Evolutionary conservation across 2,888 invertebrate species (phyloP), one percentile per base, ranked within the genome.

Genomic region (Drosophila maculinotata): DNA sequence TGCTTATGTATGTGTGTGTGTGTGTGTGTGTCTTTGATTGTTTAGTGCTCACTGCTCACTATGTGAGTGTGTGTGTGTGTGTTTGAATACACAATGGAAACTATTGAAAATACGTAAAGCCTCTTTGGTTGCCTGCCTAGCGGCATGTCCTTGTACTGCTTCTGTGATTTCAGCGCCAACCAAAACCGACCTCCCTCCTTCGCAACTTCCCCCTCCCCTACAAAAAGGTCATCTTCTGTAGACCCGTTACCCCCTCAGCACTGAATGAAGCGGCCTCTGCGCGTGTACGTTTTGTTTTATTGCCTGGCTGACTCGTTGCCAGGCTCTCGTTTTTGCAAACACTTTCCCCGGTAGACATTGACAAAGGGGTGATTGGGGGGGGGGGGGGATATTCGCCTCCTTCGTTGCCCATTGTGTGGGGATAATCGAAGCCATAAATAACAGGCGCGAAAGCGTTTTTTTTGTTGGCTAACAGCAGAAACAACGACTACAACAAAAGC

Each of bases 371-470:
- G 23, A 14, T 20, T 9, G 4, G 14, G 1, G 25, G 23, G 30
- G 41, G 47, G 28, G 35, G 12, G 28, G 25, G 49, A 9, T 12
- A 30, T 48, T 28, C 38, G 25, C 30, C 45, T 33, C 58, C 62
- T 70, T 62, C 63, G 69, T 52, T 69, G 57, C 54, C 76, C 64
- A 85, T 83, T 83, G 85, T 78, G 70, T 70, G 83, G 76, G 83
- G 83, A 82, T 83, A 83, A 83, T 83, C 83, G 83, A 83, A 83
- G 85, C 83, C 83, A 83, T 83, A 83, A 83, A 83, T 83, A 83
- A 83, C 82, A 79, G 86, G 83, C 80, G 83, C 85, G 78, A 81
- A 76, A 48, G 78, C 76, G 58, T 59, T 76, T 72, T 52, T 56
- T 57, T 31, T 17, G 20, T 45, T 66, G 48, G 33, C 66, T 49